A percentile compares a stretch with the other conserved stretches of the same genome.
Conservation (phyloP, 2,113 vertebrate genomes). For the Boulengerochromis microlepis region DNA sequence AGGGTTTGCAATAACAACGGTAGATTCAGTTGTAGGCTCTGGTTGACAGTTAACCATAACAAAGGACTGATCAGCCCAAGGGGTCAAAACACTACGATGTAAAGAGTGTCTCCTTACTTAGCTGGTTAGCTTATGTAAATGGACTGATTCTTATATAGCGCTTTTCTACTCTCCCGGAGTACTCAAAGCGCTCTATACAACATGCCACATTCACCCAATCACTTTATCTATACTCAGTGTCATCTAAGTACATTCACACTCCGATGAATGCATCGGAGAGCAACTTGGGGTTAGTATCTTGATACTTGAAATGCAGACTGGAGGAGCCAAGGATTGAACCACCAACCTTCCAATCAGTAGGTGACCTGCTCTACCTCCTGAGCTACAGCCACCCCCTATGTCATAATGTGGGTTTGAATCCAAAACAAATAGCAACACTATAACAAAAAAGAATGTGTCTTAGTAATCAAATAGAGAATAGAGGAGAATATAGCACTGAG, state of each 20-base stretch:
- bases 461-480: background rate
- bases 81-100: background rate
- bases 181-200: background rate
- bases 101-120: background rate
- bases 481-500: background rate
- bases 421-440: background rate
- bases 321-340: background rate
- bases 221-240: background rate
- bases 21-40: background rate
- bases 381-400: background rate
- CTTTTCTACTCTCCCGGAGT: background rate
- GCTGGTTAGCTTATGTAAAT: background rate
- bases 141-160: background rate
- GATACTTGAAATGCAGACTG: background rate
- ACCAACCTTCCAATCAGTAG: background rate
- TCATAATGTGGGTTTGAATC: background rate
- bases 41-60: background rate
- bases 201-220: background rate
- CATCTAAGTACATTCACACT: background rate
- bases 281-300: background rate
- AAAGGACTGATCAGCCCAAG: background rate
- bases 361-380: background rate
- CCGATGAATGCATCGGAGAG: background rate
- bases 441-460: background rate
- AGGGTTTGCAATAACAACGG: background rate